These are phyloP conservation scores for Geodia barretti DNA, from an alignment of 37 sponge, comb jelly and placozoan genomes.

Conservation along the genomic window DNA sequence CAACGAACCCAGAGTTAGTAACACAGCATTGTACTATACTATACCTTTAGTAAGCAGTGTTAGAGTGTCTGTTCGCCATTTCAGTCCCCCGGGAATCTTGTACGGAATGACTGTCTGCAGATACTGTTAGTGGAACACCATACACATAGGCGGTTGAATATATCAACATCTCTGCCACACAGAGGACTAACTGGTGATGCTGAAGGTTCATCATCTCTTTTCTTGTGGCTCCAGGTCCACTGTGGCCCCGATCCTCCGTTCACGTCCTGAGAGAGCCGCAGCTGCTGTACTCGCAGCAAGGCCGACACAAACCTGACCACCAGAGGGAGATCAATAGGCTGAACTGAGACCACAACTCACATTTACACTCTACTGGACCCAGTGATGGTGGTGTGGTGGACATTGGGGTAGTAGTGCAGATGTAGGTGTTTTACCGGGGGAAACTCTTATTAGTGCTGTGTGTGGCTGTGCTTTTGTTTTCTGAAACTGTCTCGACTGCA, in stretches of 20 bases:
- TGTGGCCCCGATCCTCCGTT: not conserved
- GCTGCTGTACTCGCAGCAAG: slow-evolving; percentile 47
- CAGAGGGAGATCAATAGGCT: too few species aligned
- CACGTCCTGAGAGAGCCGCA: not conserved
- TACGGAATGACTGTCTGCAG: slow-evolving; percentile 58
- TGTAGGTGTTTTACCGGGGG: too few species aligned
- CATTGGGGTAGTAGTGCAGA: too few species aligned
- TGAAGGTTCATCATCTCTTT: not conserved
- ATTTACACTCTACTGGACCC: too few species aligned
- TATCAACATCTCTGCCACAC: not conserved
- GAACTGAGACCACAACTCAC: too few species aligned
- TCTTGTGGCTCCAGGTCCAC: not conserved
- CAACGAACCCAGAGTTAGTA: too few species aligned
- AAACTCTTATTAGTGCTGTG: too few species aligned
- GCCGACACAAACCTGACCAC: slow-evolving; percentile 70
- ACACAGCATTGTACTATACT: too few species aligned
- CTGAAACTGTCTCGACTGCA: too few species aligned
- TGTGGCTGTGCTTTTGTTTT: too few species aligned
- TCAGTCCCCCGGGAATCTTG: not conserved
- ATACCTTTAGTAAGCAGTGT: slow-evolving; percentile 41
- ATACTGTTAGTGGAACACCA: slow-evolving; percentile 11
- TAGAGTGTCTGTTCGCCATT: slow-evolving; percentile 19
- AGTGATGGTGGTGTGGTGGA: too few species aligned
- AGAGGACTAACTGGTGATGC: not conserved
- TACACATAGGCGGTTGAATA: not conserved